Conservation (phyloP, 1,140 invertebrate genomes). For the Oscheius sp. region DNA sequence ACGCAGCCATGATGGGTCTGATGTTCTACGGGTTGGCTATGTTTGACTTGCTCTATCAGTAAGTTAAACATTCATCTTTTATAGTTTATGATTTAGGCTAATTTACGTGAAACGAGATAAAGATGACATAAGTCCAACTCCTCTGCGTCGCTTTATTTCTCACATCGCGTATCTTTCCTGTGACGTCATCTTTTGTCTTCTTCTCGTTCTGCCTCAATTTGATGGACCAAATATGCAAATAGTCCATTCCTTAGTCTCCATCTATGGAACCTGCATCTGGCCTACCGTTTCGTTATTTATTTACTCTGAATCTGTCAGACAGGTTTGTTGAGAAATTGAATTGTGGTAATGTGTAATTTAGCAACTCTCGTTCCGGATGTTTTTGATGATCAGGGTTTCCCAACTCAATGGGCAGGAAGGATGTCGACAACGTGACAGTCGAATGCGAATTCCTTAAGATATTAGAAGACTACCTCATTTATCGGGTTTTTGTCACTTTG, state of each 20-base stretch:
- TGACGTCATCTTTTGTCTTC: not conserved
- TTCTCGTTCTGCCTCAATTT: not conserved
- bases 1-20: not conserved
- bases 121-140: not conserved
- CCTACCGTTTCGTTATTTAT: not conserved
- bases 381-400: not conserved
- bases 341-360: not conserved
- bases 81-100: not conserved
- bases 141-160: not conserved
- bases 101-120: conserved; percentile 2
- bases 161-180: not conserved
- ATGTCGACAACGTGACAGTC: not conserved
- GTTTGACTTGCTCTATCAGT: not conserved
- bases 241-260: not conserved
- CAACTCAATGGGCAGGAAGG: not conserved
- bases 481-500: too few relatives aligned
- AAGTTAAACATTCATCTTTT: not conserved
- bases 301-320: not conserved
- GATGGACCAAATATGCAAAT: not conserved
- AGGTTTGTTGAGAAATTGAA: not conserved
- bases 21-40: not conserved
- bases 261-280: conserved; percentile 5
- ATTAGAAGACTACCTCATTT: too few relatives aligned
- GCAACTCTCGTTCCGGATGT: not conserved
- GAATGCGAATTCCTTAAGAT: too few relatives aligned